phyloP scores from a whole-genome alignment of 2,888 invertebrate species.

The Dioctria rufipes region DNA sequence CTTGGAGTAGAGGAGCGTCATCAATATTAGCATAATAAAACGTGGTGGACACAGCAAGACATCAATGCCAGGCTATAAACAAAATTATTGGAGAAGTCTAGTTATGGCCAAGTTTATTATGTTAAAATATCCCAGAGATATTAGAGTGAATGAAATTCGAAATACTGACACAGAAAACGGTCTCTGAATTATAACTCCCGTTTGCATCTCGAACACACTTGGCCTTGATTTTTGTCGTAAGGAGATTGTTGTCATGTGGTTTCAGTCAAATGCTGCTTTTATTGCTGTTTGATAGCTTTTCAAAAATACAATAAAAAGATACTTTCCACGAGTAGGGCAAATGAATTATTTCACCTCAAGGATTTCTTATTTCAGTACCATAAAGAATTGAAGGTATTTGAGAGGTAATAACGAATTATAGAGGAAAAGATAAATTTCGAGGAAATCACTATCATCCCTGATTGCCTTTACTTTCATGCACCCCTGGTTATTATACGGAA shows the following conservation, averaged over 20 bases:
- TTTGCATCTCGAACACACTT: conserved; percentile 11
- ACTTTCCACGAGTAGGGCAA: not conserved
- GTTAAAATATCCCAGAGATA: conserved; percentile 50
- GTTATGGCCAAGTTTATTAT: conserved; percentile 59
- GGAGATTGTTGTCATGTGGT: conserved; percentile 14
- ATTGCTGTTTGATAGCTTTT: conserved; percentile 46
- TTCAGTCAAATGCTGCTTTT: conserved; percentile 23
- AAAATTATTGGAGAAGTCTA: conserved; percentile 57
- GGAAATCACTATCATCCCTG: not conserved
- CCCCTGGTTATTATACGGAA: not conserved
- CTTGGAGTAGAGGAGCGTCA: conserved; percentile 59
- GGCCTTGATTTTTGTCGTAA: conserved; percentile 39
- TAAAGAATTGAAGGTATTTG: not conserved
- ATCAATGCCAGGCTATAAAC: conserved; percentile 61
- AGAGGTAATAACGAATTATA: not conserved
- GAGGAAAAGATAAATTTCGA: conserved; percentile 12
- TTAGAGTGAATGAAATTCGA: conserved; percentile 23
- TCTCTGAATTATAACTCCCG: conserved; percentile 19
- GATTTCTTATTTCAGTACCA: not conserved
- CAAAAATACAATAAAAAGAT: conserved; percentile 13
- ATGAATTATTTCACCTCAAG: conserved; percentile 24
- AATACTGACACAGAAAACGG: conserved; percentile 20
- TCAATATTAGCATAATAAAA: conserved; percentile 62
- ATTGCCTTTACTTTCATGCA: not conserved
- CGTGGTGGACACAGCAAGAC: conserved; percentile 60